Percentiles rank a stretch among this genome's conserved stretches.
Conservation (phyloP, 2,888 invertebrate genomes). For the Drosophila mulleri region DNA sequence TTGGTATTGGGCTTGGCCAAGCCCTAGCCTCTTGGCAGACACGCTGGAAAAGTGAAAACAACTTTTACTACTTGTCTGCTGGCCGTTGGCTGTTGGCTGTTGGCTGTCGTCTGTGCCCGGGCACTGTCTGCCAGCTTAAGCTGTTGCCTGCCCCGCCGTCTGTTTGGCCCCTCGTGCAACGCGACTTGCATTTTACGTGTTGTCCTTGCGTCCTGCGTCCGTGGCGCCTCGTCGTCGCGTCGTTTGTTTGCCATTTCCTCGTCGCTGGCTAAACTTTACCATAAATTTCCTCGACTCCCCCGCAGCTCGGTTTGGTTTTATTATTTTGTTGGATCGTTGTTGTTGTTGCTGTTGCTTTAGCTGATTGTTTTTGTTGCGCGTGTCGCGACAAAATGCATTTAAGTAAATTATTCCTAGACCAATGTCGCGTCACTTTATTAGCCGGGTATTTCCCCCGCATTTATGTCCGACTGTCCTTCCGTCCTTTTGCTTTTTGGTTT, state of each 20-base stretch:
- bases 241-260: constrained; percentile 81
- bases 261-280: constrained; percentile 72
- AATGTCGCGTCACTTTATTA: constrained; percentile 82
- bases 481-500: constrained; percentile 3
- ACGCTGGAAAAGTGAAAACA: constrained; percentile 79
- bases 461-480: neutral
- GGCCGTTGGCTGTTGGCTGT: no score
- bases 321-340: constrained; percentile 21
- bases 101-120: neutral
- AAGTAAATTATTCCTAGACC: constrained; percentile 83
- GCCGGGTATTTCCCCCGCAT: constrained; percentile 46
- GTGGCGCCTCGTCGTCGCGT: constrained; percentile 71
- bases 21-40: constrained; percentile 32
- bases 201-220: constrained; percentile 54
- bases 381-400: constrained; percentile 84
- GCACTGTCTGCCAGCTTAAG: neutral
- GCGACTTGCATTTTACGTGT: constrained; percentile 57
- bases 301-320: constrained; percentile 23
- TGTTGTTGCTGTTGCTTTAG: constrained; percentile 45
- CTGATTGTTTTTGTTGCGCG: constrained; percentile 46
- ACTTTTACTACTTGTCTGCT: constrained; percentile 74
- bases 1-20: constrained; percentile 69
- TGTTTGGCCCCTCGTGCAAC: constrained; percentile 15
- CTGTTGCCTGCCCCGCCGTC: neutral
- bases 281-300: constrained; percentile 70